Evolutionary conservation across 53 echinoderm and acorn worm genomes (phyloP).

Genomic region (Arbacia lixula): DNA sequence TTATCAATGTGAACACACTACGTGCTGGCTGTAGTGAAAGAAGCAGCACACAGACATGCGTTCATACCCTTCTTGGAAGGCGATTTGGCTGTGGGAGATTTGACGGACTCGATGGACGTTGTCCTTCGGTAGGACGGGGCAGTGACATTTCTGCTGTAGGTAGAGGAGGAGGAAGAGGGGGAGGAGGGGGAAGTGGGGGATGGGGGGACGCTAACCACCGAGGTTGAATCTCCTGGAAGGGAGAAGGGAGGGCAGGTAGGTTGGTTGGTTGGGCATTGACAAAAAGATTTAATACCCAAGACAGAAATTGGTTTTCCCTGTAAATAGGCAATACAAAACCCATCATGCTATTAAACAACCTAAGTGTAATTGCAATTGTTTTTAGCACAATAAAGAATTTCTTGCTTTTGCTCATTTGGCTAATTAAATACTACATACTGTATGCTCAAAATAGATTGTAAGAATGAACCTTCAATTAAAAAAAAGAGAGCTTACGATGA

Average conservation of each 20-base stretch:
- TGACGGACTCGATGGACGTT: constrained; percentile 51
- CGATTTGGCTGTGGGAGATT: constrained; percentile 38
- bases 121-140: constrained; percentile 26
- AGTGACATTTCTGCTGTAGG: constrained; percentile 36
- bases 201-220: constrained; percentile 15
- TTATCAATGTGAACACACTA: too few species aligned
- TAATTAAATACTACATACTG: too few species aligned
- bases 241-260: not conserved
- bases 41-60: constrained; percentile 32
- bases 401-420: too few species aligned
- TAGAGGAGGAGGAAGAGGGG: constrained; percentile 18
- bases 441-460: too few species aligned
- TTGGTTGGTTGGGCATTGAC: not conserved
- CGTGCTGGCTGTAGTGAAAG: not conserved
- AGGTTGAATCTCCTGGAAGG: constrained; percentile 13
- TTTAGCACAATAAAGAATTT: too few species aligned
- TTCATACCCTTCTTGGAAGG: constrained; percentile 41
- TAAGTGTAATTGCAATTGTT: too few species aligned
- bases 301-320: not conserved
- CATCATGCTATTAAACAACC: too few species aligned
- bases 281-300: not conserved
- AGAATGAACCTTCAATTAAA: too few species aligned
- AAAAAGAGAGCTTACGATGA: too few species aligned
- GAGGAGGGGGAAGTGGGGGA: constrained; percentile 44
- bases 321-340: too few species aligned